Evolutionary conservation across 2,888 invertebrate genomes (phyloP).

Genomic region (Microdon myrmicae): DNA sequence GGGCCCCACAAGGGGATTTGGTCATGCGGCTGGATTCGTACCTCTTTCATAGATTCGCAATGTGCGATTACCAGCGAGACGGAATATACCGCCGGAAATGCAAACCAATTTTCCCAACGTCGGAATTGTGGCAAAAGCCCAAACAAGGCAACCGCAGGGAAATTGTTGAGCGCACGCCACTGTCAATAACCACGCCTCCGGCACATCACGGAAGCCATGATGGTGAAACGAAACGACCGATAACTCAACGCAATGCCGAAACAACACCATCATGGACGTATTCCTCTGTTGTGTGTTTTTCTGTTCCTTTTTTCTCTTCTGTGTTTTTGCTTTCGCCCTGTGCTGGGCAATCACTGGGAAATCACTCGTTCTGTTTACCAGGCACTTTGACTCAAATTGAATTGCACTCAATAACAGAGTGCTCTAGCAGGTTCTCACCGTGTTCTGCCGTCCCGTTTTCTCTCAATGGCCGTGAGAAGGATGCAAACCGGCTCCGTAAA

Average conservation of each 20-base stretch:
- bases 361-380: too few species aligned
- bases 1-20: too few species aligned
- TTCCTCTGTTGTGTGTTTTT: slow-evolving; percentile 1
- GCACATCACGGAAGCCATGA: slow-evolving; percentile 66
- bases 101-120: too few species aligned
- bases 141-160: too few species aligned
- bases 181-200: slow-evolving; percentile 60
- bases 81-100: too few species aligned
- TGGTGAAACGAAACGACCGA: slow-evolving; percentile 62
- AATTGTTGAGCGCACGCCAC: slow-evolving; percentile 55
- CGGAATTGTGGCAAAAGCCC: too few species aligned
- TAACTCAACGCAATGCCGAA: slow-evolving; percentile 61
- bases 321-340: too few species aligned
- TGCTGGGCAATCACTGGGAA: too few species aligned
- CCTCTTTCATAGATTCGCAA: too few species aligned
- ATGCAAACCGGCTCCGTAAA: slow-evolving; percentile 21
- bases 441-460: slow-evolving; percentile 14
- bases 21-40: too few species aligned
- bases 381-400: slow-evolving; percentile 33
- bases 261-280: slow-evolving; percentile 46
- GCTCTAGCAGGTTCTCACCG: slow-evolving; percentile 4
- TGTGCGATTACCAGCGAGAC: too few species aligned
- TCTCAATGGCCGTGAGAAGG: neutral
- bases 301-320: slow-evolving; percentile 14
- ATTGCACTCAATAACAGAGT: slow-evolving; percentile 31